Conservation (phyloP, 2,888 invertebrate species). For the Steinernema carpocapsae region DNA sequence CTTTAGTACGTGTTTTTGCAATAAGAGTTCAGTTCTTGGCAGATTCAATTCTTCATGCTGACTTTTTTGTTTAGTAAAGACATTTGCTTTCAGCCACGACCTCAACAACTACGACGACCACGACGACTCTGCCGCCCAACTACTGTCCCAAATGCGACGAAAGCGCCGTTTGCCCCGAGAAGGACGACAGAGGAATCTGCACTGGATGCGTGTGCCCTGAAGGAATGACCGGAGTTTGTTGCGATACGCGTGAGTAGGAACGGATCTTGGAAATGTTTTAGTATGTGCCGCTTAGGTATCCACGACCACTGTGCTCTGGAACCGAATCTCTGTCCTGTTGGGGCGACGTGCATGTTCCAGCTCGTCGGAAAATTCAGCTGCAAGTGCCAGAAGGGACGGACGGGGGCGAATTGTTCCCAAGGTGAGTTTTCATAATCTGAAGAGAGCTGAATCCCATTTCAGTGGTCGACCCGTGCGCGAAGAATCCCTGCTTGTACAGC, state of each 20-base stretch:
- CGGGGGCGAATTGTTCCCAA: not conserved
- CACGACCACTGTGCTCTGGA: too few relatives aligned
- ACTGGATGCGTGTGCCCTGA: not conserved
- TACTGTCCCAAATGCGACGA: not conserved
- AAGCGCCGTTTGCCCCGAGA: not conserved
- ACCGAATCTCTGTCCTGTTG: too few relatives aligned
- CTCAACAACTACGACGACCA: not conserved
- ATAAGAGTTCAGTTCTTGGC: too few relatives aligned
- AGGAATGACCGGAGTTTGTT: not conserved
- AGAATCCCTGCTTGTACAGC: not conserved
- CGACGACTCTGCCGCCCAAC: not conserved
- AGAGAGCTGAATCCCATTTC: too few relatives aligned
- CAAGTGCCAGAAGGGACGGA: not conserved
- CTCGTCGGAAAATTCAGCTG: not conserved
- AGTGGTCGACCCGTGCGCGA: not conserved
- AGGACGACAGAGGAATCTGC: not conserved
- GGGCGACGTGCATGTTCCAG: not conserved
- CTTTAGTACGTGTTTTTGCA: too few relatives aligned
- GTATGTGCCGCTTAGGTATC: too few relatives aligned
- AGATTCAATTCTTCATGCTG: too few relatives aligned
- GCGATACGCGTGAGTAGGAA: conserved; percentile 7
- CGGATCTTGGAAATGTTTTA: too few relatives aligned
- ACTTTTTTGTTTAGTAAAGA: too few relatives aligned
- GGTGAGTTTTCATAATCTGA: not conserved
- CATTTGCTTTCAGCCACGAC: too few relatives aligned